phyloP scores from a whole-genome alignment of 1,140 invertebrate species.

The Heliconius hermathena region DNA sequence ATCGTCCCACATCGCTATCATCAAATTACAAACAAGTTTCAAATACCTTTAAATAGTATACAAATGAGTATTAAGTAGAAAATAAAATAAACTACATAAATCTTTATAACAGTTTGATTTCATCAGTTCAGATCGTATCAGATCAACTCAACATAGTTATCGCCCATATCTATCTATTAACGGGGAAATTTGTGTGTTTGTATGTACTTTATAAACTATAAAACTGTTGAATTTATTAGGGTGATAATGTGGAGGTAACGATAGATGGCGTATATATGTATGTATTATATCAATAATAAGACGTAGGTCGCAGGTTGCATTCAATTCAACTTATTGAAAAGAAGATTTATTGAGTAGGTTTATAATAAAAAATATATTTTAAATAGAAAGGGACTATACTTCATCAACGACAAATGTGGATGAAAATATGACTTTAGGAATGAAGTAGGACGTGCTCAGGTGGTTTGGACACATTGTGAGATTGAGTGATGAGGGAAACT shows the following conservation, averaged over 20 bases:
- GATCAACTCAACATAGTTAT: conserved; percentile 9
- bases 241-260: not conserved
- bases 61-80: conserved; percentile 1
- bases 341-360: too few species aligned
- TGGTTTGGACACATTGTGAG: not conserved
- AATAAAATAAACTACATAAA: not conserved
- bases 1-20: conserved; percentile 14
- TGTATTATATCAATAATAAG: not conserved
- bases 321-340: not conserved
- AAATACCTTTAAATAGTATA: not conserved
- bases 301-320: not conserved
- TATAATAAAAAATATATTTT: not conserved
- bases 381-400: not conserved
- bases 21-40: not conserved
- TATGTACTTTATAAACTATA: conserved; percentile 4
- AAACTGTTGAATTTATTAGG: not conserved
- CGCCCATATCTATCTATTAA: conserved; percentile 4
- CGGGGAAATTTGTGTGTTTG: not conserved
- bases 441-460: not conserved
- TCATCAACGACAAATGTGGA: not conserved
- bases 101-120: not conserved
- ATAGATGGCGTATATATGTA: not conserved
- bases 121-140: conserved; percentile 9
- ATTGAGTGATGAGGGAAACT: not conserved
- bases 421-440: not conserved